Evolutionary conservation across 2,888 invertebrate species (phyloP), one percentile per base, ranked within the genome.

Genomic region (Anoplius nigerrimus): DNA sequence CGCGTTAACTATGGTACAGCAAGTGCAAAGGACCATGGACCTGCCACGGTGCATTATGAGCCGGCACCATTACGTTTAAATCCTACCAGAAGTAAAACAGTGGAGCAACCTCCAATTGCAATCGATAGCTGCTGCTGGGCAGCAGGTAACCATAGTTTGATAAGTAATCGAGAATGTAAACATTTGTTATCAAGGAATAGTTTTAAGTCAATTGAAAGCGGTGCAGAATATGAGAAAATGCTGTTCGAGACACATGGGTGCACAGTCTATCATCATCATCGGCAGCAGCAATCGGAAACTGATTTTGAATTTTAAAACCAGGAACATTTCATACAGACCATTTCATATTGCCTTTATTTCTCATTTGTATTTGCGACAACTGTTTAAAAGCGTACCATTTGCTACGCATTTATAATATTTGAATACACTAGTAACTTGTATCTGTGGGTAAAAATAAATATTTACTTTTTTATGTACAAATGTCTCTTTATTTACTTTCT

Each of bases 201-300:
- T 64, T 75, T 69, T 57, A 72, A 70, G 59, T 66, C 60, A 27
- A 64, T 61, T 57, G 69, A 78, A 51, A 74, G 69, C 48, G 61
- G 60, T 68, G 56, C 45, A n/a, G 84, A 84, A 62, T 77, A 83
- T 60, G 93, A 93, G 87, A 90, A 90, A 80, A 89, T 93, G 81
- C 90, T 93, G 86, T 90, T 91, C 89, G 91, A 92, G 88, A 92
- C 91, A 79, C 93, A 93, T 83, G 93, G 93, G 81, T 92, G 92
- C 86, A 90, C 90, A 83, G 87, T 90, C 74, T 92, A 91, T 89
- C 92, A 93, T 84, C 80, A 82, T 72, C 75, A 82, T 57, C 72
- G 79, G 59, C 79, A 81, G 68, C 80, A 79, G 71, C 58, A 72
- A 56, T 72, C 76, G 63, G 74, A 72, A 71, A 72, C 77, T 63